These are phyloP conservation scores for Mixornis gularis DNA, from an alignment of 2,113 vertebrate genomes.

Conservation along the genomic window DNA sequence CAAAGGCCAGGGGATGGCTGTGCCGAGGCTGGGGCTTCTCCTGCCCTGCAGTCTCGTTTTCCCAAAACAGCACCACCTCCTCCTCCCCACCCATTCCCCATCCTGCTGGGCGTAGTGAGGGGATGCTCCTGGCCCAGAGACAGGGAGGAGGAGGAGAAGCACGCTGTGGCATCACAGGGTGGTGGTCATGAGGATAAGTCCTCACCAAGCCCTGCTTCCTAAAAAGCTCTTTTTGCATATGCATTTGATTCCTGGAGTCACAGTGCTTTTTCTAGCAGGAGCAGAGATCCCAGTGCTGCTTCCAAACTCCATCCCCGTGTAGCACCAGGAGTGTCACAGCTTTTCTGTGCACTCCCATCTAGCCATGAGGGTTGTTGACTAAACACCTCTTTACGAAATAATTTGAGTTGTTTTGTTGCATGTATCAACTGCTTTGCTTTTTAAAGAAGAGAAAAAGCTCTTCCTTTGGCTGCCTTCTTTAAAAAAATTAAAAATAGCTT, in stretches of 20 bases:
- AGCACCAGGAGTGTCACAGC: not conserved
- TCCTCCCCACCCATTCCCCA: not conserved
- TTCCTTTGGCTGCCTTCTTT: not conserved
- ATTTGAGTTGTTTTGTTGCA: not conserved
- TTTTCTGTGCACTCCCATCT: not conserved
- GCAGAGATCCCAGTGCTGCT: not conserved
- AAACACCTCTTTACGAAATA: not conserved
- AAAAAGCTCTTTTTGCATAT: not conserved
- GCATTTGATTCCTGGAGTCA: not conserved
- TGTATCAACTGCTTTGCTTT: not conserved
- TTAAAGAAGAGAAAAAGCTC: not conserved
- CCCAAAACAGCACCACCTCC: not conserved
- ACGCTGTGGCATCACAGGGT: not conserved
- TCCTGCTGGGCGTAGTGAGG: accelerated
- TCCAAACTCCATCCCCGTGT: not conserved
- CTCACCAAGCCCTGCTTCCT: not conserved
- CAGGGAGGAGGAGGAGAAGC: not conserved
- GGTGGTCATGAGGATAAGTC: not conserved
- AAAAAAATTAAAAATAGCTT: not conserved
- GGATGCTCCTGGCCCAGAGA: not conserved
- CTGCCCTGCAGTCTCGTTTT: not conserved
- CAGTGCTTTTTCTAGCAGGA: not conserved
- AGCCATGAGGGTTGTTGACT: not conserved
- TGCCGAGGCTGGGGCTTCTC: not conserved
- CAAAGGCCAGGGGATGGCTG: not conserved